These are phyloP conservation scores for Alethe castanea DNA, from an alignment of 2,113 vertebrate species.

Conservation along the genomic window DNA sequence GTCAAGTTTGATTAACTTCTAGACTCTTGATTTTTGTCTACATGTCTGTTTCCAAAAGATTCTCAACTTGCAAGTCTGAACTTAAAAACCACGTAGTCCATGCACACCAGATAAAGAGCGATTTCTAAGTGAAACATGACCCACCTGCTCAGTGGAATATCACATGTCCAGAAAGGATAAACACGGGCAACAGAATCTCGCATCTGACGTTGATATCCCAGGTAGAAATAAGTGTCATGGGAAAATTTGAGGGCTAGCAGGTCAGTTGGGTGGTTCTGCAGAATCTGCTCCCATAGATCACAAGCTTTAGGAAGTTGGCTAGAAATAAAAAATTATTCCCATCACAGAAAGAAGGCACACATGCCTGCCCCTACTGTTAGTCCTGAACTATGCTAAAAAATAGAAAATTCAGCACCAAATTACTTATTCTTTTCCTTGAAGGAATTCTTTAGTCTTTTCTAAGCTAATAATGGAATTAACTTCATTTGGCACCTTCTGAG, in stretches of 20 bases:
- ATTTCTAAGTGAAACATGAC: neutral
- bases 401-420: neutral
- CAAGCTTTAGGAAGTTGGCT: constrained; percentile 83
- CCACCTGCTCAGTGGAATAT: constrained; percentile 85
- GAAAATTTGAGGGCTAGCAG: constrained; percentile 89
- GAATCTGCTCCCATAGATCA: constrained; percentile 86
- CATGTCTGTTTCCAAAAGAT: neutral
- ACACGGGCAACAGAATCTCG: constrained; percentile 87
- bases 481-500: neutral
- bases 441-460: neutral
- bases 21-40: neutral
- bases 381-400: neutral
- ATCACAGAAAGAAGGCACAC: neutral
- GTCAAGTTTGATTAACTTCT: neutral
- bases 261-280: constrained; percentile 87
- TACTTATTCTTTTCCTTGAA: neutral
- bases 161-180: constrained; percentile 86
- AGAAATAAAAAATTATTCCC: neutral
- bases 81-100: fast-evolving
- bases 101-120: neutral
- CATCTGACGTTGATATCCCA: constrained; percentile 82
- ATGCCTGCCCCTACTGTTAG: neutral
- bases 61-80: neutral
- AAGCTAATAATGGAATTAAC: neutral
- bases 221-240: constrained; percentile 88